Conservation (phyloP, 2,113 vertebrate species). For the Chamaea fasciata region DNA sequence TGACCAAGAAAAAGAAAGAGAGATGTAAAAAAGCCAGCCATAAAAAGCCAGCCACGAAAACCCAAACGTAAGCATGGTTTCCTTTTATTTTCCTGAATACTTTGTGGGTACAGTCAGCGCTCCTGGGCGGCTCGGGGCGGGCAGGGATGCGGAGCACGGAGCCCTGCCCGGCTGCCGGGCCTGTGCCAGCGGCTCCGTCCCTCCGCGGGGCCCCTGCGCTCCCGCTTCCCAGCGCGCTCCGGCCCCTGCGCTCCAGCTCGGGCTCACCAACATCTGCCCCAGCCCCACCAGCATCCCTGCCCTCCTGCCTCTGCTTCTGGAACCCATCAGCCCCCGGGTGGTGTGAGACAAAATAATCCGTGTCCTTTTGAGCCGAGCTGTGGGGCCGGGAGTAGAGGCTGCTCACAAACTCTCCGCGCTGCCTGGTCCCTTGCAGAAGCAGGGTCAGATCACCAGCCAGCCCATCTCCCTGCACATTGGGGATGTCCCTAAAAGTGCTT, state of each 20-base stretch:
- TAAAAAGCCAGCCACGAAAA: not conserved
- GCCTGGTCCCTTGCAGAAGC: not conserved
- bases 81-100: slow-evolving; percentile 37
- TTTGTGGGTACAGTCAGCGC: not conserved
- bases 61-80: slow-evolving; percentile 1
- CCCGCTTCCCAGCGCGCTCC: rapidly evolving
- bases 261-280: not conserved
- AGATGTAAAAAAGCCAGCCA: not conserved
- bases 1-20: slow-evolving; percentile 46
- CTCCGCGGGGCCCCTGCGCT: not conserved
- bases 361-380: not conserved
- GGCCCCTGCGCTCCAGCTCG: not conserved
- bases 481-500: not conserved
- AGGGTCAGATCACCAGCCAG: not conserved
- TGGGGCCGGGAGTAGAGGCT: not conserved
- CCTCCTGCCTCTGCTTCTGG: not conserved
- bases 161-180: not conserved
- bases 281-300: not conserved
- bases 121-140: not conserved
- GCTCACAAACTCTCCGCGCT: not conserved
- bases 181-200: not conserved
- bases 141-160: not conserved
- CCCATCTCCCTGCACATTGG: not conserved
- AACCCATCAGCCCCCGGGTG: rapidly evolving
- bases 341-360: not conserved